Evolutionary conservation across 2,113 vertebrate genomes (phyloP).

Genomic region (Polypterus senegalus): DNA sequence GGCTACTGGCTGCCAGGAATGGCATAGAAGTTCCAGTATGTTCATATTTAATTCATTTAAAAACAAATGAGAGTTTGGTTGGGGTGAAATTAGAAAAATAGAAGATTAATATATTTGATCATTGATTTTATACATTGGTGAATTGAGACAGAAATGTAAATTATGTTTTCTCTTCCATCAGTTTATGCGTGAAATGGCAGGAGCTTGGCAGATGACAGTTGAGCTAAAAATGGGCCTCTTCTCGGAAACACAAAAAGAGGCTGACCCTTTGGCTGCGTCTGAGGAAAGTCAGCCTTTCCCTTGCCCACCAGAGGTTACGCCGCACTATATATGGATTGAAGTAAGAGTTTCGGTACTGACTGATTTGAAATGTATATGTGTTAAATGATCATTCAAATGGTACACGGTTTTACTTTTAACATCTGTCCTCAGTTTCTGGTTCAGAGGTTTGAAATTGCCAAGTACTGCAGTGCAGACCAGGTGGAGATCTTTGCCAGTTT

Average conservation of each 20-base stretch:
- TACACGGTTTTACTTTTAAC: too few relatives aligned
- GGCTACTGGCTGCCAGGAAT: slow-evolving; percentile 85
- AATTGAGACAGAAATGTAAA: too few relatives aligned
- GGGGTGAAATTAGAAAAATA: too few relatives aligned
- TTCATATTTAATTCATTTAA: neutral
- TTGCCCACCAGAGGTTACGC: slow-evolving; percentile 75
- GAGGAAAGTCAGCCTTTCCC: slow-evolving; percentile 84
- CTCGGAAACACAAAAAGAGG: slow-evolving; percentile 68
- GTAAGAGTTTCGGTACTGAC: slow-evolving; percentile 35
- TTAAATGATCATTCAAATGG: too few relatives aligned
- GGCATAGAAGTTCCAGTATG: slow-evolving; percentile 84
- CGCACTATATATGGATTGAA: slow-evolving; percentile 93
- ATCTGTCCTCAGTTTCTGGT: slow-evolving; percentile 66
- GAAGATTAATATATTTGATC: too few relatives aligned
- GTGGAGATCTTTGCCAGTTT: slow-evolving; percentile 89
- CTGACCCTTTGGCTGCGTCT: slow-evolving; percentile 83
- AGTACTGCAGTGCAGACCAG: slow-evolving; percentile 92
- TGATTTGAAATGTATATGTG: too few relatives aligned
- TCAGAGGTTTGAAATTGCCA: slow-evolving; percentile 92
- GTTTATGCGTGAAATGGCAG: slow-evolving; percentile 96
- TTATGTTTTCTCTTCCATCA: slow-evolving; percentile 20
- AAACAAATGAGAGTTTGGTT: too few relatives aligned
- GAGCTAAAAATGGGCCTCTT: slow-evolving; percentile 86
- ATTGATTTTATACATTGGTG: too few relatives aligned
- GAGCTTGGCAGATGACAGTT: slow-evolving; percentile 94